Evolutionary conservation across 2,888 invertebrate species (phyloP), one percentile per base, ranked within the genome.

Genomic region (Epinotia ramella): DNA sequence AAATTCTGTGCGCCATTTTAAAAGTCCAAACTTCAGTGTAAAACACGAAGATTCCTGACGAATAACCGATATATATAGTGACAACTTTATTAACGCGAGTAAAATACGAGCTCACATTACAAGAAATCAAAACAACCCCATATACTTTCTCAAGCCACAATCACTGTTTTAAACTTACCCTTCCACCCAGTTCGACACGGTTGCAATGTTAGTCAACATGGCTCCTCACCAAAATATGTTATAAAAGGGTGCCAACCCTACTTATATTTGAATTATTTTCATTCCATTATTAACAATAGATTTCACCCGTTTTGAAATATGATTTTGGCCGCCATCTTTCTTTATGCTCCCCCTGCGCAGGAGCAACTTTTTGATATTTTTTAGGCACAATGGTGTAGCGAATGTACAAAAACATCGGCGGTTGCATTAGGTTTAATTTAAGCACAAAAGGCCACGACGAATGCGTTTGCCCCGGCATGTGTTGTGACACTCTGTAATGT

Each of bases 301-400:
- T 92, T 93, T 92, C 91, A 92, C 92, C 92, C 93, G 89, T 91
- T 93, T 92, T 91, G 90, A 90, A 93, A 92, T 91, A 92, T 94
- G 93, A 94, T 94, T 69, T 90, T 88, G 87, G 75, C 88, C 86
- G 94, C 94, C 94, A 94, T 94, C 86, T 77, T 76, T 77, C 56
- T 87, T 83, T 81, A 80, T 78, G 76, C 78, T 80, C 83, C 84
- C 84, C 84, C 79, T 84, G 76, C 76, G 76, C 62, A 18, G 7
- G 67, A 71, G 76, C 72, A 28, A 57, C 65, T 76, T 76, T 74
- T 74, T 74, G 74, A 74, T 74, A 63, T 69, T 76, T 71, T 66
- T 71, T 70, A 65, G 49, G 1, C 60, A 74, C 69, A 75, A 75
- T 71, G 70, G 65, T 75, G 75, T 60, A 71, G 65, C 70, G 74